These are phyloP conservation scores for Drosophila lutescens DNA, from an alignment of 2,888 invertebrate genomes.

Conservation along the genomic window DNA sequence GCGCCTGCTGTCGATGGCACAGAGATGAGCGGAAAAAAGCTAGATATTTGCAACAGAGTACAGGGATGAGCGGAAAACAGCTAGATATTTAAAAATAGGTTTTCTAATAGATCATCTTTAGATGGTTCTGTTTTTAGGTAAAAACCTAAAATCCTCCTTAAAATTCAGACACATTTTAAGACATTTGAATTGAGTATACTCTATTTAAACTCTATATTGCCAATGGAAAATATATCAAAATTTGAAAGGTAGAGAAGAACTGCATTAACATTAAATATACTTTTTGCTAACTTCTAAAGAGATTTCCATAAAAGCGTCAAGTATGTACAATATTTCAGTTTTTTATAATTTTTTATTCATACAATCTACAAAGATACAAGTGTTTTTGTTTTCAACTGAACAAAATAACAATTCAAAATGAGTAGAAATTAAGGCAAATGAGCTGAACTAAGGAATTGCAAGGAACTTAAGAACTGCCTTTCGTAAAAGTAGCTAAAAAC, in stretches of 20 bases:
- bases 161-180: too few species aligned
- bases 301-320: too few species aligned
- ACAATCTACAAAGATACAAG: not conserved
- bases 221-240: not conserved
- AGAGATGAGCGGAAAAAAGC: not conserved
- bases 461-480: not conserved
- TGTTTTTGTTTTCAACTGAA: not conserved
- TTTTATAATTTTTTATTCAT: not conserved
- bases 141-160: too few species aligned
- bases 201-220: not conserved
- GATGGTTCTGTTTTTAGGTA: too few species aligned
- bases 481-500: not conserved
- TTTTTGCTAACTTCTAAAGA: too few species aligned
- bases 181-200: not conserved
- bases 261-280: not conserved
- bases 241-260: not conserved
- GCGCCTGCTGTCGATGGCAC: not conserved
- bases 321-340: not conserved
- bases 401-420: not conserved
- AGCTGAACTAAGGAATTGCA: not conserved
- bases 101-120: too few species aligned
- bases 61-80: not conserved
- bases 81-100: not conserved
- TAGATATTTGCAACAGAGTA: too few species aligned
- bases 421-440: not conserved